phyloP scores from a whole-genome alignment of 2,113 vertebrate species.

The Pipa parva region DNA sequence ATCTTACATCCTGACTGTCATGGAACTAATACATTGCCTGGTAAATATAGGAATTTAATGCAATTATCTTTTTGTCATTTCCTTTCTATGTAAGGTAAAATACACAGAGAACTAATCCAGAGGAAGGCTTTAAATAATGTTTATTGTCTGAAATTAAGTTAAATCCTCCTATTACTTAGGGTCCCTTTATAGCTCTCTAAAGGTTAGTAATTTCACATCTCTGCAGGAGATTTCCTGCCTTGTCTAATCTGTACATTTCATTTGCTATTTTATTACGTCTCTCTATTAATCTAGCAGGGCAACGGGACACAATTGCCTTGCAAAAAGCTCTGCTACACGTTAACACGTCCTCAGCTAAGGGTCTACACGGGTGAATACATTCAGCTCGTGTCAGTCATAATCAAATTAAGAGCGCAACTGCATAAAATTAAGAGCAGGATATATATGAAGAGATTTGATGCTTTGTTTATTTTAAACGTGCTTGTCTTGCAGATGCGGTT shows the following conservation, averaged over 20 bases:
- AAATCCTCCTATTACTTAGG: conserved; percentile 29
- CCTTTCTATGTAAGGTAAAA: conserved; percentile 44
- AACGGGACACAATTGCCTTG: too few species aligned
- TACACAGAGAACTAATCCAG: conserved; percentile 37
- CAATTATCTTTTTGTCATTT: conserved; percentile 39
- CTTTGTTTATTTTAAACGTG: too few species aligned
- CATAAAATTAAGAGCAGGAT: too few species aligned
- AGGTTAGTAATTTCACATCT: conserved; percentile 25
- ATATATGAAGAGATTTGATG: too few species aligned
- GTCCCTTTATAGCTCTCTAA: conserved; percentile 19
- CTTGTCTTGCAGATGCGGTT: too few species aligned
- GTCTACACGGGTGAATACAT: too few species aligned
- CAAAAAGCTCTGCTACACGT: too few species aligned
- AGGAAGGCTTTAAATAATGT: conserved; percentile 44
- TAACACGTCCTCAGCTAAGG: too few species aligned
- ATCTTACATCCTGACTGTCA: conserved; percentile 29
- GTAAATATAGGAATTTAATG: conserved; percentile 45
- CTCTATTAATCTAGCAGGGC: conserved; percentile 17
- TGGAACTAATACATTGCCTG: conserved; percentile 9
- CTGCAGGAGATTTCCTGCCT: conserved; percentile 21
- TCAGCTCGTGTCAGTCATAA: too few species aligned
- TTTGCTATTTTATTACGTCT: conserved; percentile 30
- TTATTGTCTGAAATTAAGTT: conserved; percentile 44
- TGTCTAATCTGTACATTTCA: conserved; percentile 23
- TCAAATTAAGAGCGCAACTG: too few species aligned